A percentile compares a stretch with the other conserved stretches of the same genome.
phyloP scores from a whole-genome alignment of 2,113 vertebrate genomes.

The Spea multiplicata region DNA sequence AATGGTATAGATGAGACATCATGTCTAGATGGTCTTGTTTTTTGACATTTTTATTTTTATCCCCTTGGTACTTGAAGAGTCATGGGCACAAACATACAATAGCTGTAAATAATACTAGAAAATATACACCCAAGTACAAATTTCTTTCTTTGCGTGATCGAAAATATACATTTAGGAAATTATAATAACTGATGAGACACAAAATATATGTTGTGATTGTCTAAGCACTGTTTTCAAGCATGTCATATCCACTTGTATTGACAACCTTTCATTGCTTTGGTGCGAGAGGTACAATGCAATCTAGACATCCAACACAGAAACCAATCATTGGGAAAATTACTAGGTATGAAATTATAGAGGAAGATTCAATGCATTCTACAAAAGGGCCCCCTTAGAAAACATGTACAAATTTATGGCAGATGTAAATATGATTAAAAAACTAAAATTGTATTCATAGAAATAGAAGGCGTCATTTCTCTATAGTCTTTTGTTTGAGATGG shows the following conservation, averaged over 20 bases:
- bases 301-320: constrained; percentile 14
- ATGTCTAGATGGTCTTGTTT: too few species aligned
- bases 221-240: background rate
- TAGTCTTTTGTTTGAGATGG: background rate
- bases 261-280: constrained; percentile 10
- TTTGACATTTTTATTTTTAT: too few species aligned
- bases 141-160: background rate
- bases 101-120: too few species aligned
- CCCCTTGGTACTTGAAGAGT: too few species aligned
- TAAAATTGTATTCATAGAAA: background rate
- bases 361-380: background rate
- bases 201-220: background rate
- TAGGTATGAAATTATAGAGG: constrained; percentile 33
- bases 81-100: too few species aligned
- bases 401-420: background rate
- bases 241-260: background rate
- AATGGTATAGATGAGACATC: too few species aligned
- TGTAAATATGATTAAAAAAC: background rate
- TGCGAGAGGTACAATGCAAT: background rate
- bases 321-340: constrained; percentile 32
- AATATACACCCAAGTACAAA: background rate
- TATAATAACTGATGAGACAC: background rate
- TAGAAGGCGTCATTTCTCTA: background rate
- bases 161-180: background rate
- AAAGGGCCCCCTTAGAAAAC: background rate